Evolutionary conservation across 2,888 invertebrate genomes (phyloP).

Genomic region (Callimorpha dominula): DNA sequence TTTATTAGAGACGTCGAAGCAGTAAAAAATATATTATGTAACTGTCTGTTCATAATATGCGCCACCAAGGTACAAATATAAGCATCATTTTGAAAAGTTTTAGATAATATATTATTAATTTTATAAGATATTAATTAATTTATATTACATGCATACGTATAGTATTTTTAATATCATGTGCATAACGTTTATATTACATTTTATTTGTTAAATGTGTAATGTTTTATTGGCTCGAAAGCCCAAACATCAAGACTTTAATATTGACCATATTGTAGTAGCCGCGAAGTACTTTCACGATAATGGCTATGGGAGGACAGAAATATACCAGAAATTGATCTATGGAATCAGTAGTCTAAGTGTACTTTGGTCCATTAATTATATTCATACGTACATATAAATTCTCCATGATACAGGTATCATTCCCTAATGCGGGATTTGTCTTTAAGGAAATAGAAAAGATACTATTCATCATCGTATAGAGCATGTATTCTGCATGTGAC

Average conservation of each 20-base stretch:
- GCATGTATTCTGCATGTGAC: too few relatives aligned
- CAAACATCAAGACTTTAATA: not conserved
- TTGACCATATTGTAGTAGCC: not conserved
- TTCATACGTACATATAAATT: too few relatives aligned
- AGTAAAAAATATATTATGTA: conserved; percentile 43
- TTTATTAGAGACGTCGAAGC: conserved; percentile 38
- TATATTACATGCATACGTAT: not conserved
- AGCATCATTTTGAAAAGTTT: not conserved
- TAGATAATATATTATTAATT: not conserved
- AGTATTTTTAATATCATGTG: not conserved
- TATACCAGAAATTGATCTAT: too few relatives aligned
- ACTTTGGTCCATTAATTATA: too few relatives aligned
- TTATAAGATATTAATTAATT: not conserved
- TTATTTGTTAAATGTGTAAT: not conserved
- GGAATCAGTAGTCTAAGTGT: too few relatives aligned
- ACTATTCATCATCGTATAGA: too few relatives aligned
- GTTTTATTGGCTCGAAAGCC: not conserved
- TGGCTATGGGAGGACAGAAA: too few relatives aligned
- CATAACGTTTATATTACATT: not conserved
- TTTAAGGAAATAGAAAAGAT: too few relatives aligned
- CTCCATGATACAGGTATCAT: too few relatives aligned
- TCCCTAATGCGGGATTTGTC: too few relatives aligned
- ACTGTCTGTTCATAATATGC: conserved; percentile 13
- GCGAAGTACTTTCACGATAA: too few relatives aligned
- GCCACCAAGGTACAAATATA: not conserved